Evolutionary conservation across 2,888 invertebrate species (phyloP).

Genomic region (Stictocephala bisonia): DNA sequence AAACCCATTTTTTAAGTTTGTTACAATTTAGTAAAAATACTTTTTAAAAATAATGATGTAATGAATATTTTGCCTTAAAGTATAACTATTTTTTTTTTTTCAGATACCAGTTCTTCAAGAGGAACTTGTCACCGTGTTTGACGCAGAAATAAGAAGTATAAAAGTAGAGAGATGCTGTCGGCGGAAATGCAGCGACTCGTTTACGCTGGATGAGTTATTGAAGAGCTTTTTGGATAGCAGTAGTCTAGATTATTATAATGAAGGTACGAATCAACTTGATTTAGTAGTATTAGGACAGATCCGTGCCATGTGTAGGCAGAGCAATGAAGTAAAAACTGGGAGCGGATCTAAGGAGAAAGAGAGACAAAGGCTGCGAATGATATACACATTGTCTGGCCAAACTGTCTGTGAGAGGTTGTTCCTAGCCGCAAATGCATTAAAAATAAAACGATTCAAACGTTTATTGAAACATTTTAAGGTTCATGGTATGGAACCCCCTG

Average conservation of each 20-base stretch:
- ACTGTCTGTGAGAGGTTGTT: constrained; percentile 34
- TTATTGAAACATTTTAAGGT: constrained; percentile 25
- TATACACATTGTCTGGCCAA: constrained; percentile 16
- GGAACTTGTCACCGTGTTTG: constrained; percentile 15
- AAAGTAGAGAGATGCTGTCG: constrained; percentile 18
- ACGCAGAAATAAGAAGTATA: constrained; percentile 9
- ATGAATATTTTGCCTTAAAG: too few relatives aligned
- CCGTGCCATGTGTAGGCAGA: constrained; percentile 27
- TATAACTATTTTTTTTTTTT: too few relatives aligned
- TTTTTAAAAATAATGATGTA: too few relatives aligned
- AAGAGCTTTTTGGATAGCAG: constrained; percentile 10
- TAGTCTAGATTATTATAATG: constrained; percentile 2
- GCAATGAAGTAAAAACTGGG: constrained; percentile 32
- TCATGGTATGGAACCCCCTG: not conserved
- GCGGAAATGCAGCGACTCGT: constrained; percentile 7
- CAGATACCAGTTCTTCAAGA: constrained; percentile 17
- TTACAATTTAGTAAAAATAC: too few relatives aligned
- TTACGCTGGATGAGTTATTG: too few relatives aligned
- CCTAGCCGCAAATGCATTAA: constrained; percentile 19
- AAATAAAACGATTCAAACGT: constrained; percentile 30
- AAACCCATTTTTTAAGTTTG: too few relatives aligned
- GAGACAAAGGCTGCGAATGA: constrained; percentile 30
- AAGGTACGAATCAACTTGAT: constrained; percentile 3
- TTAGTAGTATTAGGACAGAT: constrained; percentile 26
- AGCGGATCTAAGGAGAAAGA: constrained; percentile 26